These are phyloP conservation scores for Apus apus DNA, from an alignment of 2,113 vertebrate species.

Conservation along the genomic window DNA sequence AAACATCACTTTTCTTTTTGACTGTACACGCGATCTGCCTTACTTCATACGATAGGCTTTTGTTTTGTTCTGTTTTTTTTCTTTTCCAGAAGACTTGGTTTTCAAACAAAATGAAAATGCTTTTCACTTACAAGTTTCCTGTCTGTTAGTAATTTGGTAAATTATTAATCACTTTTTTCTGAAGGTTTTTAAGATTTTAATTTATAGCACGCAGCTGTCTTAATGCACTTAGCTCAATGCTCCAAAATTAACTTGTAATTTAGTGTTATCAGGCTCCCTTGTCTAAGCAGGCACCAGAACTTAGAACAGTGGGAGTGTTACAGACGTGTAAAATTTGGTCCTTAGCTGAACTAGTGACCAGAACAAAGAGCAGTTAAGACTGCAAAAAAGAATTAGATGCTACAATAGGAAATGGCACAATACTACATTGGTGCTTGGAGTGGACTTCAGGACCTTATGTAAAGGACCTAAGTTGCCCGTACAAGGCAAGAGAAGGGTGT, in stretches of 20 bases:
- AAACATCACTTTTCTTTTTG: conserved; percentile 29
- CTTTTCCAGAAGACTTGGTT: neutral
- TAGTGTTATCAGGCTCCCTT: conserved; percentile 41
- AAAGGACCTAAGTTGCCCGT: neutral
- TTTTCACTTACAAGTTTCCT: neutral
- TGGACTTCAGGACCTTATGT: neutral
- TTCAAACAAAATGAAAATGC: conserved; percentile 35
- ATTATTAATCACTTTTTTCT: conserved; percentile 17
- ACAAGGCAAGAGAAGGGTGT: neutral
- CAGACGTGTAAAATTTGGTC: neutral
- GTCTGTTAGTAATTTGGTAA: neutral
- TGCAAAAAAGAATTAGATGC: neutral
- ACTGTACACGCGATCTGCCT: neutral
- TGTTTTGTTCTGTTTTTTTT: neutral
- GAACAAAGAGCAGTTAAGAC: neutral
- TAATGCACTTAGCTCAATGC: conserved; percentile 22
- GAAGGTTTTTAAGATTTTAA: conserved; percentile 48
- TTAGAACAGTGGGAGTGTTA: neutral
- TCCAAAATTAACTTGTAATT: conserved; percentile 63
- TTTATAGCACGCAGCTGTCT: conserved; percentile 30
- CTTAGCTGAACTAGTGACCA: neutral
- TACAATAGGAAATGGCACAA: neutral
- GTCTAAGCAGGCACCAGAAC: conserved; percentile 25
- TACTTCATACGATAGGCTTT: neutral
- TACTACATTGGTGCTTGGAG: neutral